Conservation (phyloP, 2,113 vertebrate species). For the Morone saxatilis region DNA sequence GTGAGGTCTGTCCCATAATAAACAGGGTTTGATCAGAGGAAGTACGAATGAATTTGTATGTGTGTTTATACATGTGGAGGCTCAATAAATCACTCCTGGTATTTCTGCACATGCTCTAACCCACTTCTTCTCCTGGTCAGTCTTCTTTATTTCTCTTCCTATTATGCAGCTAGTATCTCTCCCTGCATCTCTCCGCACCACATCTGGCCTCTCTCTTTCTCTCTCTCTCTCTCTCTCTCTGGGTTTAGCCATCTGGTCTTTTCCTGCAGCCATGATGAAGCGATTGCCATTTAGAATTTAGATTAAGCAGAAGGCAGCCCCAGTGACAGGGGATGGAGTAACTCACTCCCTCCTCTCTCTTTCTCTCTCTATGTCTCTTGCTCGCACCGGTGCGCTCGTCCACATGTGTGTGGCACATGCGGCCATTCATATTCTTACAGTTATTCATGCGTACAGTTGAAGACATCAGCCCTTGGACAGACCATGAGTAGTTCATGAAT, state of each 20-base stretch:
- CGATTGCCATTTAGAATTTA: conserved; percentile 70
- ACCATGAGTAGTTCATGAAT: not conserved
- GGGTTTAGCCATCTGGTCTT: conserved; percentile 71
- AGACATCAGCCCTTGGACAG: not conserved
- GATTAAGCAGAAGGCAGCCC: conserved; percentile 58
- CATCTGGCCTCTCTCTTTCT: conserved; percentile 41
- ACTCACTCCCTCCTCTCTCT: not conserved
- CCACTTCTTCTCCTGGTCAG: not conserved
- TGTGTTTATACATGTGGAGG: not conserved
- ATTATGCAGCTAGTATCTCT: conserved; percentile 10
- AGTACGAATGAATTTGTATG: not conserved
- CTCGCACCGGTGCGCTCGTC: not conserved
- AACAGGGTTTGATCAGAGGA: conserved; percentile 15
- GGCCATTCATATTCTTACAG: conserved; percentile 2
- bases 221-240: conserved; percentile 31
- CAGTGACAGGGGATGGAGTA: not conserved
- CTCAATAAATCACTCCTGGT: not conserved
- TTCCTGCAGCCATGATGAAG: conserved; percentile 54
- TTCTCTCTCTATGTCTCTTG: not conserved
- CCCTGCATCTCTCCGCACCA: conserved; percentile 20
- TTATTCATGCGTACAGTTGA: not conserved
- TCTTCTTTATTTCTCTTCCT: not conserved
- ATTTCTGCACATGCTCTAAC: conserved; percentile 19
- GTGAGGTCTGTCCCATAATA: conserved; percentile 7
- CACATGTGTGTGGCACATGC: conserved; percentile 5